Base-by-base conservation (phyloP, 2,797 vertebrate species). In the Acridotheres tristis region DNA sequence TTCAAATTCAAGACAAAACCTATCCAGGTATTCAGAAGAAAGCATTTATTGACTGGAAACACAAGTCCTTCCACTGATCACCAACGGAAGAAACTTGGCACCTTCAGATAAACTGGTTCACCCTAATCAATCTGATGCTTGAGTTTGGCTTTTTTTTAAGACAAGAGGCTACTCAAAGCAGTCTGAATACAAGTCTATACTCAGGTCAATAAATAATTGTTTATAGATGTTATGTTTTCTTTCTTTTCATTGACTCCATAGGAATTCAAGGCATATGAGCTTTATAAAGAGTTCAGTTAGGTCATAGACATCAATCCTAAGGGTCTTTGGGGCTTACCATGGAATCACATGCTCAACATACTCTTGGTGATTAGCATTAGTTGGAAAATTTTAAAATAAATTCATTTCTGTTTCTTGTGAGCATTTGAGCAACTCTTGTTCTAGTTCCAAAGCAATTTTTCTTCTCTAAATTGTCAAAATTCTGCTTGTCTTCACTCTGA, bases 1-100 rank as follows among this genome's bases (percentile, higher is more conserved):
- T 78, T 59, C 80, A 90, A 79, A 91, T 22, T 78, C 48, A 73
- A 76, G 71, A 66, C 22, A 73, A 81, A 90, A 63, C 20, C 29
- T 73, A 36, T 22, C 47, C 71, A 87, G 29, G 13, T 69, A 55
- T 53, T 86, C 63, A 59, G 62, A 62, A 78, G 72, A 77, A 73
- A n/a, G 38, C 16, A 12, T 26, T 36, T 79, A 27, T 30, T 0
- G 0, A 18, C 25, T n/a, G 50, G 40, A 50, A 26, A 54, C 20
- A 68, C 17, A 42, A 58, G 12, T 68, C 25, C 12, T 62, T 78
- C 38, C 43, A 48, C 3, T 45, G 54, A 58, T 26, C 63, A 58
- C 30, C 22, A 58, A 48, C 43, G 69, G 55, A 78, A 81, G 71
- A 82, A 93, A 58, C 5, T 20, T 32, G 25, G 16, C 42, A 59